A percentile compares a stretch with the other conserved stretches of the same genome.
phyloP scores from a whole-genome alignment of 2,888 invertebrate genomes.

The Campoletis raptor region DNA sequence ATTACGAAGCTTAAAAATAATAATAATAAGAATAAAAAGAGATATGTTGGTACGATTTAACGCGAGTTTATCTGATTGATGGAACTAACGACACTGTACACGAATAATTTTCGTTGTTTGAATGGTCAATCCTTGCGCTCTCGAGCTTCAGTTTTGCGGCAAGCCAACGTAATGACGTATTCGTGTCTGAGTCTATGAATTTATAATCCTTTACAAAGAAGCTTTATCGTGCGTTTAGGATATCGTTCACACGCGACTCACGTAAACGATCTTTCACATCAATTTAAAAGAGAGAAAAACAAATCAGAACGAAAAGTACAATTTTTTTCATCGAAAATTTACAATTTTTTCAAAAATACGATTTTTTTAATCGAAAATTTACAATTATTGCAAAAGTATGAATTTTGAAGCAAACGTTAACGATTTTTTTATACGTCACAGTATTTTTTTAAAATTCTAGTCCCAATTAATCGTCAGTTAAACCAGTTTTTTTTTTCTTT shows the following conservation, averaged over 20 bases:
- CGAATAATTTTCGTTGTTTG: conserved; percentile 74
- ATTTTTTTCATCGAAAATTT: not conserved
- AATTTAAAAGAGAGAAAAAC: conserved; percentile 21
- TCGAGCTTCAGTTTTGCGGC: conserved; percentile 8
- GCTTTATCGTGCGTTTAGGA: conserved; percentile 55
- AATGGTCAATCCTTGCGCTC: conserved; percentile 75
- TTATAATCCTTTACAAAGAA: conserved; percentile 77
- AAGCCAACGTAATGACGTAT: conserved; percentile 68
- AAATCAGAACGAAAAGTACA: conserved; percentile 59
- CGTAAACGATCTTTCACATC: conserved; percentile 45
- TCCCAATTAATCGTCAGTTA: not conserved
- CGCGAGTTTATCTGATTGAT: conserved; percentile 66
- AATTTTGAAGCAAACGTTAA: not conserved
- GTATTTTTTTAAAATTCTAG: too few species aligned
- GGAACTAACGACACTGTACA: conserved; percentile 50
- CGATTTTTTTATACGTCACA: not conserved
- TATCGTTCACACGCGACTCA: conserved; percentile 59
- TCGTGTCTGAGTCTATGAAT: conserved; percentile 77
- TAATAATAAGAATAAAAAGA: not conserved
- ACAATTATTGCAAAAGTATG: not conserved
- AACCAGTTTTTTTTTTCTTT: not conserved
- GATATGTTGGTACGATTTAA: conserved; percentile 61
- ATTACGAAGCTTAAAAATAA: not conserved
- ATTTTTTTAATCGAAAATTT: not conserved
- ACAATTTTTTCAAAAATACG: not conserved